Evolutionary conservation across 2,888 invertebrate genomes (phyloP), one percentile per base, ranked within the genome.

Genomic region (Crossocerus cetratus): DNA sequence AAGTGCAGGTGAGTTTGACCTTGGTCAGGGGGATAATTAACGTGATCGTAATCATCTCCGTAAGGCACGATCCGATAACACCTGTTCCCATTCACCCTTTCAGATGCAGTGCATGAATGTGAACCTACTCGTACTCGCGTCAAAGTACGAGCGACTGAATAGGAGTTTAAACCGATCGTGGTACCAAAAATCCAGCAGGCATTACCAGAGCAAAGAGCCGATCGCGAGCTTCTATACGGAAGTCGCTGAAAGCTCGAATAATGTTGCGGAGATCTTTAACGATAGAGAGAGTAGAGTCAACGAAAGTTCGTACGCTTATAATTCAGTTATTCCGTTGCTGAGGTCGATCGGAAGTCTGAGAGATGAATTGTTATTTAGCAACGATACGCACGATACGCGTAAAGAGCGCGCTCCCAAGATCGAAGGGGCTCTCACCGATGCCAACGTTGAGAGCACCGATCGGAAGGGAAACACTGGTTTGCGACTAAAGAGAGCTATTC

Each of bases 51-150:
- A 32, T 32, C 3, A 1, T 32, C 32, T 32, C 11, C 8, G 8
- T 5, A 32, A 32, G 11, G 8, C 32, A 8, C 32, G 32, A 32
- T 5, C 8, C 11, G 32, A 32, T 32, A 32, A 32, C 32, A 32
- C 32, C 32, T 32, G 5, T 32, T 32, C 5, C 5, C 11, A 32
- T 32, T 32, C 8, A 0, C 32, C 32, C 32, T 78, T 83, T 45
- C 77, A 88, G 88, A 82, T 88, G 73, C 81, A 84, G 49, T 81
- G 77, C 42, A 70, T 84, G 64, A 87, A 86, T 60, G 74, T 81
- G 45, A 86, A 86, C 75, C 55, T 86, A n/a, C 76, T 81, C 63
- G 67, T 84, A 60, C 60, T 86, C 13, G 85, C 82, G 84, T 71
- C 85, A 58, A 85, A 83, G 57, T 86, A 84, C 68, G 87, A 87